Conservation (phyloP, 2,797 vertebrate species). For the Myotis findleyi region DNA sequence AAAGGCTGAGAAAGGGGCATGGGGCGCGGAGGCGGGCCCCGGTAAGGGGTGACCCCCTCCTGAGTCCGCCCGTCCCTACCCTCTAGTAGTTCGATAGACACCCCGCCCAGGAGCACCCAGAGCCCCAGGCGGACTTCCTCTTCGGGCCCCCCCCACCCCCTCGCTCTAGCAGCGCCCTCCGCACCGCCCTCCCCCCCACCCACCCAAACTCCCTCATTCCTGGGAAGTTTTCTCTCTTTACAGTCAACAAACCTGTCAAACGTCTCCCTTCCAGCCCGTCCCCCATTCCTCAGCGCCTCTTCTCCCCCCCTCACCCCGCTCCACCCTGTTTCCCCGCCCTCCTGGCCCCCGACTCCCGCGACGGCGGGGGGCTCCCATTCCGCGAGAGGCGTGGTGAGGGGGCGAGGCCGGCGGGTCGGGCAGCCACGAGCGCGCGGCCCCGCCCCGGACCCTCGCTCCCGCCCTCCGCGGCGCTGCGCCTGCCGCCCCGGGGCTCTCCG, state of each 20-base stretch:
- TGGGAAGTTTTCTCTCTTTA: slow-evolving; percentile 88
- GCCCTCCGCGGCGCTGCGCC: slow-evolving; percentile 68
- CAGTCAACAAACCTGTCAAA: slow-evolving; percentile 86
- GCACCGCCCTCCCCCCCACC: not conserved
- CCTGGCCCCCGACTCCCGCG: slow-evolving; percentile 22
- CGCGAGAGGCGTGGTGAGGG: slow-evolving; percentile 22
- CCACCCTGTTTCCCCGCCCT: slow-evolving; percentile 51
- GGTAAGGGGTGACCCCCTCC: not conserved
- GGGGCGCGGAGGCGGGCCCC: not conserved
- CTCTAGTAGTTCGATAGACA: not conserved
- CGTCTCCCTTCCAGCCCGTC: slow-evolving; percentile 79
- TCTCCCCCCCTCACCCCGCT: not conserved
- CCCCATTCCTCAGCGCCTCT: slow-evolving; percentile 70
- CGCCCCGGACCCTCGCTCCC: slow-evolving; percentile 73
- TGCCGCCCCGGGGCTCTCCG: slow-evolving; percentile 76
- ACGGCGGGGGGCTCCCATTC: not conserved
- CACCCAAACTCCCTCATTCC: slow-evolving; percentile 84
- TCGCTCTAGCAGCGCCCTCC: slow-evolving; percentile 17
- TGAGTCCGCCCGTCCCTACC: not conserved
- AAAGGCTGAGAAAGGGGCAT: not conserved
- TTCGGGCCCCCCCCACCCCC: not conserved
- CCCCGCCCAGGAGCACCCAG: slow-evolving; percentile 33
- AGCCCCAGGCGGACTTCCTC: slow-evolving; percentile 54
- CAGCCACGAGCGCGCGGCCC: slow-evolving; percentile 62
- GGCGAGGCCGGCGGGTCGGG: slow-evolving; percentile 61